These are phyloP conservation scores for Pipra filicauda DNA, from an alignment of 2,113 vertebrate species.

Conservation along the genomic window DNA sequence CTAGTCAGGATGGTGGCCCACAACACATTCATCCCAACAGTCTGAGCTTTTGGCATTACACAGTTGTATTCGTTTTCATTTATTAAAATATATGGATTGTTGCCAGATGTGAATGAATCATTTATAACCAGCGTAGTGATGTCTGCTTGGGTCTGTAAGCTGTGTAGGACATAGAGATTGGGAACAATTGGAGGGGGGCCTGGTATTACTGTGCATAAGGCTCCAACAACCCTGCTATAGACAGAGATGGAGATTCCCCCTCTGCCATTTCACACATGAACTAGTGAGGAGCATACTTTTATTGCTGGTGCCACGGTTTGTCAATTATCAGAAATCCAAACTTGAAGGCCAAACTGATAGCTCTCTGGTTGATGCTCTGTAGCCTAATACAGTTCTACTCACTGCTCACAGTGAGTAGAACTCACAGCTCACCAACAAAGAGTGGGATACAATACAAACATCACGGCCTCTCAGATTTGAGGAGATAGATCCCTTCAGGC, in stretches of 20 bases:
- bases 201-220: not conserved
- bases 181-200: not conserved
- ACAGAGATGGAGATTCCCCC: not conserved
- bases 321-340: not conserved
- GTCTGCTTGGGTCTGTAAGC: not conserved
- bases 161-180: rapidly evolving
- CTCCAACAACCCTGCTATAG: not conserved
- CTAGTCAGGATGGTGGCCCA: not conserved
- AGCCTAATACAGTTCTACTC: not conserved
- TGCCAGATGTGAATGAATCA: not conserved
- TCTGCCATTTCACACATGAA: not conserved
- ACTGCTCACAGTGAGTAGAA: too few relatives aligned
- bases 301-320: not conserved
- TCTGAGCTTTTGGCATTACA: not conserved
- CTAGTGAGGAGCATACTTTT: not conserved
- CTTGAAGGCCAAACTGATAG: not conserved
- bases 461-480: not conserved
- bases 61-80: not conserved
- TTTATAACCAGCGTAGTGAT: not conserved
- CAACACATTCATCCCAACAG: not conserved
- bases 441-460: not conserved
- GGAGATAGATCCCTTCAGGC: not conserved
- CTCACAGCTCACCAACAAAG: not conserved
- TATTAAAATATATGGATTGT: not conserved
- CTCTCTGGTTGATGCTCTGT: not conserved